These are phyloP conservation scores for Andricus curvator DNA, from an alignment of 2,888 invertebrate genomes.

Conservation along the genomic window DNA sequence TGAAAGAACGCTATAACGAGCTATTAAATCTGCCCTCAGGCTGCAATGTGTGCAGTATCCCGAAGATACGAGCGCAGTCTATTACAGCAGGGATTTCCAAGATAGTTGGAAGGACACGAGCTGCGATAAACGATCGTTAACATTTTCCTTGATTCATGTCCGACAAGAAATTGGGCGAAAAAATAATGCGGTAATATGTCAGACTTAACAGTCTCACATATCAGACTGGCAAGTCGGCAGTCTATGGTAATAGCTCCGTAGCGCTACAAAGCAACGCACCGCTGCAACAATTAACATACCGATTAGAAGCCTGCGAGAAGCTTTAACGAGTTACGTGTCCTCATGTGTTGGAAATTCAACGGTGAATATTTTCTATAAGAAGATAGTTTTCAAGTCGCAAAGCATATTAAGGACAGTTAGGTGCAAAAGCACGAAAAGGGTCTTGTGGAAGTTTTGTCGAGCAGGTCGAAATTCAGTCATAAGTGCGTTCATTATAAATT, in stretches of 20 bases:
- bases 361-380: too few relatives aligned
- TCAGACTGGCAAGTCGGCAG: neutral
- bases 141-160: slow-evolving; percentile 9
- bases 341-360: neutral
- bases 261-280: neutral
- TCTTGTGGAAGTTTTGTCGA: too few relatives aligned
- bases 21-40: slow-evolving; percentile 15
- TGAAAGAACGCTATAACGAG: slow-evolving; percentile 6
- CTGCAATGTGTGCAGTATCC: slow-evolving; percentile 8
- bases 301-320: neutral
- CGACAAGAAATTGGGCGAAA: slow-evolving; percentile 5
- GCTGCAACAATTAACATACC: neutral
- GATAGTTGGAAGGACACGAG: slow-evolving; percentile 7
- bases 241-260: neutral
- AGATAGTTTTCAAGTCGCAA: too few relatives aligned
- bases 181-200: neutral
- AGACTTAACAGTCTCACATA: neutral
- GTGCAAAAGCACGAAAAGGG: too few relatives aligned
- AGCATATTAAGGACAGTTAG: too few relatives aligned
- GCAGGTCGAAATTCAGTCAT: too few relatives aligned
- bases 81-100: neutral
- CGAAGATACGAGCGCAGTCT: neutral
- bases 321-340: neutral
- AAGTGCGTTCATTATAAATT: too few relatives aligned
- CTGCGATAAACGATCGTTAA: slow-evolving; percentile 8